These are phyloP conservation scores for Galemys pyrenaicus DNA, from an alignment of 2,113 vertebrate genomes.

Conservation along the genomic window DNA sequence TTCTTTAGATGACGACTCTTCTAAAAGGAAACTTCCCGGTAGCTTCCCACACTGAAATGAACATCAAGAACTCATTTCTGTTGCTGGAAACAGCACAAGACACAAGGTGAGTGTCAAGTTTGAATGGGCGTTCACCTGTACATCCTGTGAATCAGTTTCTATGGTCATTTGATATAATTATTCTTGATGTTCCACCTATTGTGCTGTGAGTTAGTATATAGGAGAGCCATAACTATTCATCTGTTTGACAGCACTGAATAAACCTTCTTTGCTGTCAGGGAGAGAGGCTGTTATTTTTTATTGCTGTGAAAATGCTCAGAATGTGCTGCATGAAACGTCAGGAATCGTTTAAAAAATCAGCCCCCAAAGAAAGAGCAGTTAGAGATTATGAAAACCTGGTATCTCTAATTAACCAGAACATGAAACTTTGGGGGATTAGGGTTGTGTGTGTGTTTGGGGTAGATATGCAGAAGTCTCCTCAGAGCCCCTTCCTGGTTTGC, in stretches of 20 bases:
- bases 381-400: slow-evolving; percentile 52
- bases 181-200: slow-evolving; percentile 12
- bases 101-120: neutral
- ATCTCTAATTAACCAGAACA: slow-evolving; percentile 71
- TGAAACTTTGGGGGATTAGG: neutral
- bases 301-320: slow-evolving; percentile 52
- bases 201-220: neutral
- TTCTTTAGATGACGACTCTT: neutral
- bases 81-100: neutral
- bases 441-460: neutral
- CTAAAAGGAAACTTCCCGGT: neutral
- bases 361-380: neutral
- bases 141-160: neutral
- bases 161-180: slow-evolving; percentile 28
- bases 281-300: slow-evolving; percentile 59
- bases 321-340: slow-evolving; percentile 71
- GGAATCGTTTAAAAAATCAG: slow-evolving; percentile 73
- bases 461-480: neutral
- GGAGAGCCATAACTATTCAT: slow-evolving; percentile 5
- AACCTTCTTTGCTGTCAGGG: slow-evolving; percentile 51
- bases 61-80: neutral
- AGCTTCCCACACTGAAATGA: neutral
- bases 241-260: slow-evolving; percentile 12
- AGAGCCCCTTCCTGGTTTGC: slow-evolving; percentile 55
- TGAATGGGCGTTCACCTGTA: neutral